Percentiles rank a stretch among this genome's conserved stretches.
These are phyloP conservation scores for Micromys minutus DNA, from an alignment of 2,113 vertebrate genomes.

Conservation along the genomic window DNA sequence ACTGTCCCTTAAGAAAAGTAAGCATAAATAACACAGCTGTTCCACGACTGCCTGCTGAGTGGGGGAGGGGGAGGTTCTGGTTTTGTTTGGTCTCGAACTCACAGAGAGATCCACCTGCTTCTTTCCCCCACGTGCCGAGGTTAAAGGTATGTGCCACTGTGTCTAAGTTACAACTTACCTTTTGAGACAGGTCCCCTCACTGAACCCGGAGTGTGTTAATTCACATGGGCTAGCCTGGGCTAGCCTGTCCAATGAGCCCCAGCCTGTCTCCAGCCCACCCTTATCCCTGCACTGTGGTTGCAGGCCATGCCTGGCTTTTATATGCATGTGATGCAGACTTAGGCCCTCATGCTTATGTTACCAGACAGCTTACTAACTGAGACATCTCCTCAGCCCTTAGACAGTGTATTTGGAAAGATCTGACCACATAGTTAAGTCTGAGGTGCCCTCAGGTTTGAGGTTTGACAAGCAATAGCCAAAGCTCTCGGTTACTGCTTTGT, in stretches of 20 bases:
- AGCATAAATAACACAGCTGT: conserved; percentile 39
- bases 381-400: not conserved
- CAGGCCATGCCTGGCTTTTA: not conserved
- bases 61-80: not conserved
- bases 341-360: too few species aligned
- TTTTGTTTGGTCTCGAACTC: not conserved
- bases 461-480: not conserved
- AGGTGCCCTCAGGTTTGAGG: not conserved
- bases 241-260: not conserved
- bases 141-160: not conserved
- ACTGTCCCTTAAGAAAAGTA: conserved; percentile 46
- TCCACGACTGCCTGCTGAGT: too few species aligned
- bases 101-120: not conserved
- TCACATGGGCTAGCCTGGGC: too few species aligned
- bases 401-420: not conserved
- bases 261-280: not conserved
- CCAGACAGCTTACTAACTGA: not conserved
- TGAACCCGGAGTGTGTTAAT: not conserved
- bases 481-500: not conserved
- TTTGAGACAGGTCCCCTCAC: not conserved
- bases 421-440: not conserved
- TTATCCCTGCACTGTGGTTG: too few species aligned
- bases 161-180: not conserved
- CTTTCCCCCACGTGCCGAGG: not conserved
- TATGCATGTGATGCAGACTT: not conserved